Evolutionary conservation across 2,888 invertebrate genomes (phyloP), one percentile per base, ranked within the genome.

Genomic region (Drosophila dives): DNA sequence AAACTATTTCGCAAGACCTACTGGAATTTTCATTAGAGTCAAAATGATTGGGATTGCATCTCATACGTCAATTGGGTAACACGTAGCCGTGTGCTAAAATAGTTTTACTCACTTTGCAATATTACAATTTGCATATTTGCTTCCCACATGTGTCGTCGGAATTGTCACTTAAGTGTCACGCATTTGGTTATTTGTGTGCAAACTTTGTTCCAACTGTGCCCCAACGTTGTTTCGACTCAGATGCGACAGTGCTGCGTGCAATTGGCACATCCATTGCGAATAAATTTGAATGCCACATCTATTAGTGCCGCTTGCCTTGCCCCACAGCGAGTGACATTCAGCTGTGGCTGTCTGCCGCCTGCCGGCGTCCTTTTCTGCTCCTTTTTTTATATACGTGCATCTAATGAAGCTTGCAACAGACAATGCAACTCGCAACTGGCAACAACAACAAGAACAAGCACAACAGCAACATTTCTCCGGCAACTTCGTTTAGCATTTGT

Each of bases 401-500:
- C 80, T 81, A 81, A 81, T 83, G 81, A 81, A 83, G 81, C 81
- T 83, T 81, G 77, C 81, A 61, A 56, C 83, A 76, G 80, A 81
- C 76, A 77, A 75, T 75, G 64, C 72, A 64, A 53, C 50, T 29
- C 17, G 34, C 62, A 71, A 34, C 49, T 29, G 17, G 34, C 62
- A 71, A 34, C 49, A 50, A 60, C 73, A 51, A 64, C 55, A 54
- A 17, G 45, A 59, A 68, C 12, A n/a, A 58, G 62, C 56, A 38
- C 42, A 60, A 60, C 60, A 53, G 60, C 75, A 60, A 48, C 63
- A 77, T 81, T 70, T 79, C 65, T 56, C 45, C 56, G 58, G 54
- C 64, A 77, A 70, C 65, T 81, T 78, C 77, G 77, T 77, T 78
- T 69, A 40, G 56, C 72, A 80, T 80, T 78, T 75, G 72, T 67